phyloP scores from a whole-genome alignment of 2,113 vertebrate genomes.

The Thamnophis sirtalis region DNA sequence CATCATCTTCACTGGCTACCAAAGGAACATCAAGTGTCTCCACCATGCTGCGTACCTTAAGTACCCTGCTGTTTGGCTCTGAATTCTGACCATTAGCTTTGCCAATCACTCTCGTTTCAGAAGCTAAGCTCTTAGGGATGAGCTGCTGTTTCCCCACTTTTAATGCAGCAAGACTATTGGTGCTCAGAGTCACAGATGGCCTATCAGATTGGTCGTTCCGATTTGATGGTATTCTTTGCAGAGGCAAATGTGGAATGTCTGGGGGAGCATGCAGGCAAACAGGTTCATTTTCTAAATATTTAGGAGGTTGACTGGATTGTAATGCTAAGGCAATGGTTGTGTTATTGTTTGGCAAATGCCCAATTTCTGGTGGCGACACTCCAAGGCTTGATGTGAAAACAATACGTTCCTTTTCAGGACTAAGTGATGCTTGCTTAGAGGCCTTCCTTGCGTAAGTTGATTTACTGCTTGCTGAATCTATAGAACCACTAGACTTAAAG shows the following conservation, averaged over 20 bases:
- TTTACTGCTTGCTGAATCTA: not conserved
- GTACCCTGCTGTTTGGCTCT: slow-evolving; percentile 66
- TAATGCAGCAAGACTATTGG: slow-evolving; percentile 79
- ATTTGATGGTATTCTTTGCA: slow-evolving; percentile 52
- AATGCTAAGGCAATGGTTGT: not conserved
- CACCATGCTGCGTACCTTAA: slow-evolving; percentile 83
- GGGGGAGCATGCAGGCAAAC: slow-evolving; percentile 39
- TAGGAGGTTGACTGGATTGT: slow-evolving; percentile 45
- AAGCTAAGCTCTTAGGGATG: slow-evolving; percentile 82
- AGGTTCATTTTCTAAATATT: slow-evolving; percentile 46
- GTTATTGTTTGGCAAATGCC: not conserved
- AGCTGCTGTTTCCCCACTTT: slow-evolving; percentile 90
- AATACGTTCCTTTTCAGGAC: not conserved
- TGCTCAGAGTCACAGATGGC: slow-evolving; percentile 77
- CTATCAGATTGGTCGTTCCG: slow-evolving; percentile 52
- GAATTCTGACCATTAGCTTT: slow-evolving; percentile 44
- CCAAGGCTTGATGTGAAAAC: not conserved
- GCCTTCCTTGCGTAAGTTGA: not conserved
- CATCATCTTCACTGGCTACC: slow-evolving; percentile 54
- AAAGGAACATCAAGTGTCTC: slow-evolving; percentile 69
- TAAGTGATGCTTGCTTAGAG: not conserved
- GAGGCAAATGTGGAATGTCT: slow-evolving; percentile 45
- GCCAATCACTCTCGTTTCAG: slow-evolving; percentile 60
- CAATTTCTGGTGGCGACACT: not conserved
- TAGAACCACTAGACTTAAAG: slow-evolving; percentile 26